These are phyloP conservation scores for Polymixis lichenea DNA, from an alignment of 2,888 invertebrate genomes.

Conservation along the genomic window DNA sequence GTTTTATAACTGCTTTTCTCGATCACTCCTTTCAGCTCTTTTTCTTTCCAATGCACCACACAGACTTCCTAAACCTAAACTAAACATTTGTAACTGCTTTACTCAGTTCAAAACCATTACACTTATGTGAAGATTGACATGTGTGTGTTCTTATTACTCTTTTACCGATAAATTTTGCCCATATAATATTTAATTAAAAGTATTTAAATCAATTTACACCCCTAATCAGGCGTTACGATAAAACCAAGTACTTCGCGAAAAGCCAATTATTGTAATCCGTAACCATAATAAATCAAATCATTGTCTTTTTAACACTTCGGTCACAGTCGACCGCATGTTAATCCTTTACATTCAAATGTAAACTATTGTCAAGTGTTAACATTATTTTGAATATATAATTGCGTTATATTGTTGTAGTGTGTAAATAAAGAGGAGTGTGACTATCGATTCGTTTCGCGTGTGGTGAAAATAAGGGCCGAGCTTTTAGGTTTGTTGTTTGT, in stretches of 20 bases:
- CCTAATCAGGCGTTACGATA: slow-evolving; percentile 3
- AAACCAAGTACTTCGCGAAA: slow-evolving; percentile 28
- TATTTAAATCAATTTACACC: background rate
- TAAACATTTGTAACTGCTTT: background rate
- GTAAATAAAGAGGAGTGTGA: slow-evolving; percentile 70
- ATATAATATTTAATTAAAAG: background rate
- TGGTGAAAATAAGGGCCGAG: slow-evolving; percentile 15
- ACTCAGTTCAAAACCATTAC: background rate
- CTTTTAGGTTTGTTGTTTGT: no score
- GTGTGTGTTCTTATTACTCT: background rate
- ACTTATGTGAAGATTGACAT: background rate
- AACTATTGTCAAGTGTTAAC: slow-evolving; percentile 66
- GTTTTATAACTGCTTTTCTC: background rate
- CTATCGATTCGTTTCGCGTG: slow-evolving; percentile 72
- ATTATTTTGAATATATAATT: slow-evolving; percentile 84
- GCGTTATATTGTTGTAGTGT: slow-evolving; percentile 81
- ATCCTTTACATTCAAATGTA: slow-evolving; percentile 79
- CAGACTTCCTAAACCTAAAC: background rate
- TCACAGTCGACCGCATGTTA: slow-evolving; percentile 69
- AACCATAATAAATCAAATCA: slow-evolving; percentile 64
- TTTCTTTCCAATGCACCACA: background rate
- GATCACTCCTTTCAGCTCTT: background rate
- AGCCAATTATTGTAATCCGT: slow-evolving; percentile 51
- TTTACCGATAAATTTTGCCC: background rate
- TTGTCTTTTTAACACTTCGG: slow-evolving; percentile 68